Evolutionary conservation across 1,140 invertebrate species (phyloP).

Genomic region (Eupristina koningsbergeri): DNA sequence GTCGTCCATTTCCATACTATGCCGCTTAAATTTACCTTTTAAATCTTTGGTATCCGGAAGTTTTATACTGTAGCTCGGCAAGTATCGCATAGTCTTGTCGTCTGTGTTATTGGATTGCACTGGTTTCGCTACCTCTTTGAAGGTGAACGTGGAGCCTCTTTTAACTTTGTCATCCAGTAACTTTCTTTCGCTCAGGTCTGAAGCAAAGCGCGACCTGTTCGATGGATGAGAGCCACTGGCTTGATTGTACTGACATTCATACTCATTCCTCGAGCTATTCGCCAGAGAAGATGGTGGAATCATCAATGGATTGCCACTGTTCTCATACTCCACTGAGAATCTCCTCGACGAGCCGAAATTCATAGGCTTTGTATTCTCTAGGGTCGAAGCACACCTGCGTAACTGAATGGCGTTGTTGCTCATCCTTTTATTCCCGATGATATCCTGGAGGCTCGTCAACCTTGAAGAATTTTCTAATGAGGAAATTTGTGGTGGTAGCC

Average conservation of each 20-base stretch:
- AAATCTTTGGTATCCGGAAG: slow-evolving; percentile 59
- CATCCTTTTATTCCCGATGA: slow-evolving; percentile 60
- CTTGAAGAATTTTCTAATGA: slow-evolving; percentile 58
- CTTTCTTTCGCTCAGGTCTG: slow-evolving; percentile 35
- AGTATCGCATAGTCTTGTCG: slow-evolving; percentile 66
- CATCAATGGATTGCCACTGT: slow-evolving; percentile 48
- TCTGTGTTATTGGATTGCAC: slow-evolving; percentile 55
- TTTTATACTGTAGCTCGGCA: slow-evolving; percentile 60
- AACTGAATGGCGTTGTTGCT: slow-evolving; percentile 12
- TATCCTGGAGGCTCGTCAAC: slow-evolving; percentile 67
- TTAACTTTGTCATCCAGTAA: slow-evolving; percentile 17
- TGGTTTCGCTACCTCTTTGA: slow-evolving; percentile 56
- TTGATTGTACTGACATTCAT: not conserved
- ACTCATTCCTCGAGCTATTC: not conserved
- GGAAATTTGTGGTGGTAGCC: slow-evolving; percentile 67
- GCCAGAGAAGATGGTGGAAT: not conserved
- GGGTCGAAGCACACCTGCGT: slow-evolving; percentile 29
- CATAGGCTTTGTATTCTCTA: slow-evolving; percentile 44
- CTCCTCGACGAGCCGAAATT: slow-evolving; percentile 35
- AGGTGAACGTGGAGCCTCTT: not conserved
- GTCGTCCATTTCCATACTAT: slow-evolving; percentile 64
- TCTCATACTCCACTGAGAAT: slow-evolving; percentile 64
- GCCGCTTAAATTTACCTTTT: slow-evolving; percentile 62
- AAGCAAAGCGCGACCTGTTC: slow-evolving; percentile 1
- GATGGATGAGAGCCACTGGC: not conserved